Evolutionary conservation across 2,113 vertebrate genomes (phyloP).

Genomic region (Macquaria australasica): DNA sequence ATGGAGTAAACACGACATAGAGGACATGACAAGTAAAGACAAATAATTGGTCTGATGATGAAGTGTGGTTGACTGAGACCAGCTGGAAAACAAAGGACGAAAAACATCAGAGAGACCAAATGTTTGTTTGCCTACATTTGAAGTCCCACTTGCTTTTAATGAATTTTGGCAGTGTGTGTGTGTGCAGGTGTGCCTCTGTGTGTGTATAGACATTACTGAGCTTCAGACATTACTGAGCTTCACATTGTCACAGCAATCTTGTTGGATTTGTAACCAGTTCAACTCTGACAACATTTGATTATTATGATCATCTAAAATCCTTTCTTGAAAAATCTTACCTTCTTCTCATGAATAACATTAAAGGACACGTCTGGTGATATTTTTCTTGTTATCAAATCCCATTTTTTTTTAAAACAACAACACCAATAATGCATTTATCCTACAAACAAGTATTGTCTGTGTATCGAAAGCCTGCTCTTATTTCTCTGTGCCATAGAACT

Average conservation of each 20-base stretch:
- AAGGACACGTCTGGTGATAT: background rate
- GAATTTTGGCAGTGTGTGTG: background rate
- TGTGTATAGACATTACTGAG: background rate
- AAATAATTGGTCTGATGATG: constrained; percentile 33
- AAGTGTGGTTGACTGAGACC: constrained; percentile 32
- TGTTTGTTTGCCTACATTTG: constrained; percentile 29
- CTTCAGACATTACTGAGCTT: background rate
- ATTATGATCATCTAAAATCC: background rate
- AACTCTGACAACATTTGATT: background rate
- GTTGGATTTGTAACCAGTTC: background rate
- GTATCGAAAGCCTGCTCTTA: too few relatives aligned
- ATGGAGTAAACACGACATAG: constrained; percentile 33
- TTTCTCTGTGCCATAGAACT: too few relatives aligned
- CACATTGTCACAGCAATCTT: background rate
- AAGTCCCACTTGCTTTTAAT: constrained; percentile 3
- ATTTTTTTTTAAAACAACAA: too few relatives aligned
- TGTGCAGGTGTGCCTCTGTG: background rate
- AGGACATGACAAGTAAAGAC: constrained; percentile 7
- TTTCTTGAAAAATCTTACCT: background rate
- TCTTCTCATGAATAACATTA: background rate
- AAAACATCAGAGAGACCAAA: constrained; percentile 4
- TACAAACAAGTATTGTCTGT: too few relatives aligned
- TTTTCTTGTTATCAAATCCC: too few relatives aligned
- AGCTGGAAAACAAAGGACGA: background rate
- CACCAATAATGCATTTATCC: too few relatives aligned